Conservation (phyloP, 2,888 invertebrate species). For the Eupithecia exiguata region DNA sequence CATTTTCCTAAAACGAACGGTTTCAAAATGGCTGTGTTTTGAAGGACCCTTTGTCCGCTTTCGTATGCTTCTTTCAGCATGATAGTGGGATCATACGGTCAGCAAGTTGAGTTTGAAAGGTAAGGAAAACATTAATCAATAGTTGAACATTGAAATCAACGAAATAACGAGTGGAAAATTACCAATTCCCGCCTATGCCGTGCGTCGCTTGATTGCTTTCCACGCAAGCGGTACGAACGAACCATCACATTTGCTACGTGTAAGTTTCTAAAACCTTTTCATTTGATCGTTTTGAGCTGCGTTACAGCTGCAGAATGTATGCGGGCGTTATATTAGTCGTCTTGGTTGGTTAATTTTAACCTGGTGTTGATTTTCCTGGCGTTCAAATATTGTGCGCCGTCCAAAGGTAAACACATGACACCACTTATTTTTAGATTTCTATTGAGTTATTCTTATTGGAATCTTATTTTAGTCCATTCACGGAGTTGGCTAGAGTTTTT, state of each 20-base stretch:
- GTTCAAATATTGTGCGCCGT: slow-evolving; percentile 52
- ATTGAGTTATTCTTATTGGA: slow-evolving; percentile 56
- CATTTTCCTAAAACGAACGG: slow-evolving; percentile 79
- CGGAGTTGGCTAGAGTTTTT: slow-evolving; percentile 25
- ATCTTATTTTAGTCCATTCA: slow-evolving; percentile 46
- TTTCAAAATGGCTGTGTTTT: slow-evolving; percentile 90
- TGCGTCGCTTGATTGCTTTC: slow-evolving; percentile 77
- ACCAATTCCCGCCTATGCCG: slow-evolving; percentile 72
- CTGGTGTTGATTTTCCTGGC: slow-evolving; percentile 56
- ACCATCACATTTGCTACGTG: slow-evolving; percentile 71
- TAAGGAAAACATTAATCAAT: slow-evolving; percentile 71
- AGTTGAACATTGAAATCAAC: slow-evolving; percentile 53
- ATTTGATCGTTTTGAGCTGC: slow-evolving; percentile 58
- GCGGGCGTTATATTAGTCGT: slow-evolving; percentile 48
- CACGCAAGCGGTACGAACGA: slow-evolving; percentile 74
- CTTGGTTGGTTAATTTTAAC: slow-evolving; percentile 58
- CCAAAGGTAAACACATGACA: slow-evolving; percentile 68
- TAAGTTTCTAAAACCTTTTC: slow-evolving; percentile 76
- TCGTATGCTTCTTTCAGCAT: slow-evolving; percentile 86
- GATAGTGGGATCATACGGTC: slow-evolving; percentile 86
- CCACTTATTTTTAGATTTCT: slow-evolving; percentile 62
- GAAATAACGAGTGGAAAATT: slow-evolving; percentile 71
- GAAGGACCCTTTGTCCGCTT: slow-evolving; percentile 87
- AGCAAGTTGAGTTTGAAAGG: slow-evolving; percentile 86
- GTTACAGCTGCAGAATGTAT: slow-evolving; percentile 52